Base-by-base conservation (phyloP, 2,888 invertebrate species). In the Myopa testacea region DNA sequence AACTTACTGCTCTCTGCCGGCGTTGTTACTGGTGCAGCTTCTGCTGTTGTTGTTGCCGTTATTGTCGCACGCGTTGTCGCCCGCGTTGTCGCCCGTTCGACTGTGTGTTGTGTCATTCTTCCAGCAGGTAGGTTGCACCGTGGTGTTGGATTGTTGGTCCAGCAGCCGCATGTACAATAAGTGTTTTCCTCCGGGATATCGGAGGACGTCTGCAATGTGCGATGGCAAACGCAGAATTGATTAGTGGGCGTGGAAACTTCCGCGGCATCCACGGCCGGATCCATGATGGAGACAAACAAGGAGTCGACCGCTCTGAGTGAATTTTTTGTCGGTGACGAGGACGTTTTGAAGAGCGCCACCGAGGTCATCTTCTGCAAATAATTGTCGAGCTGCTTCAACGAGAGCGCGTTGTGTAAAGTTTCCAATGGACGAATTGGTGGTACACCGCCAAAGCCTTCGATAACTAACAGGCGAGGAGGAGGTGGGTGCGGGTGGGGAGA, bases 361-460 rank as follows among this genome's bases (percentile, higher is more conserved):
- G 93, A 91, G 19, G 96, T 95, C 92, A 97, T 95, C 84, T 94
- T 93, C 85, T 96, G 95, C 88, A 99, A 91, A 90, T 98, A 99
- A 67, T 90, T 91, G 89, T 98, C 98, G 85, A 99, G 91, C 88
- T 98, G 97, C 65, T 95, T 93, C 86, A 98, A 91, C 72, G 98
- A 98, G 82, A 99, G 91, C 70, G 98, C 96, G 90, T 99, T 99
- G 92, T 99, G 99, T 79, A 99, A 91, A 5, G 99, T 99, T 91
- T 99, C 99, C 88, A 99, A 90, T 2, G 98, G 98, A 52, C 98
- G 94, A 84, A 99, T 96, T 1, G 98, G 95, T 40, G 99, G 99
- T 81, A 98, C 98, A 78, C 96, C 96, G 80, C 95, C 96, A 89
- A 95, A 95, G 52, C 95, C 96, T 90, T 95, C 95, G 87, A 95